Evolutionary conservation across 1,140 invertebrate genomes (phyloP).

Genomic region (Lineus longissimus): DNA sequence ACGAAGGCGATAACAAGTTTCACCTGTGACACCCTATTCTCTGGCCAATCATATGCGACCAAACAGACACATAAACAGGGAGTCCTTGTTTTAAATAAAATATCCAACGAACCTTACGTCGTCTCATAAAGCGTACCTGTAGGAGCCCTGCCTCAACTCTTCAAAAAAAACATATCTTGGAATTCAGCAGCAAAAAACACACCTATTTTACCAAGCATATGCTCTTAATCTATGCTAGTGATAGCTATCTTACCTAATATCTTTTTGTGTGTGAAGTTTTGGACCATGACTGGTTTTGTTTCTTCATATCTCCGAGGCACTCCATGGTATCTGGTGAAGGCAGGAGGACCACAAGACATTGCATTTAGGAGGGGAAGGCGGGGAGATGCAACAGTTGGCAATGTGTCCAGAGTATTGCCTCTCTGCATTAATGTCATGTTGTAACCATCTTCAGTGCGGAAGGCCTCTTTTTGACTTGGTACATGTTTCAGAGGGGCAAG

Average conservation of each 20-base stretch:
- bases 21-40: too few species aligned
- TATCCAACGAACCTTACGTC: too few species aligned
- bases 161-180: too few species aligned
- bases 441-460: neutral
- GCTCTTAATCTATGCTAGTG: neutral
- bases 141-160: too few species aligned
- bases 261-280: constrained; percentile 29
- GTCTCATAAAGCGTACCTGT: too few species aligned
- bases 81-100: too few species aligned
- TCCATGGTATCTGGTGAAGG: constrained; percentile 7
- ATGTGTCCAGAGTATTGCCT: neutral
- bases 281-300: constrained; percentile 31
- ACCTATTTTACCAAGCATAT: neutral
- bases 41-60: too few species aligned
- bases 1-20: too few species aligned
- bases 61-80: too few species aligned
- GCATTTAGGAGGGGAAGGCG: neutral
- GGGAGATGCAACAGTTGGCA: neutral
- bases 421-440: neutral
- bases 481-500: neutral
- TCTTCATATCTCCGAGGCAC: constrained; percentile 34
- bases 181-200: too few species aligned
- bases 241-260: constrained; percentile 25
- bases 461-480: neutral
- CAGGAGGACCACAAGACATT: neutral